phyloP scores from a whole-genome alignment of 2,888 invertebrate species.

The Thymelicus lineola region DNA sequence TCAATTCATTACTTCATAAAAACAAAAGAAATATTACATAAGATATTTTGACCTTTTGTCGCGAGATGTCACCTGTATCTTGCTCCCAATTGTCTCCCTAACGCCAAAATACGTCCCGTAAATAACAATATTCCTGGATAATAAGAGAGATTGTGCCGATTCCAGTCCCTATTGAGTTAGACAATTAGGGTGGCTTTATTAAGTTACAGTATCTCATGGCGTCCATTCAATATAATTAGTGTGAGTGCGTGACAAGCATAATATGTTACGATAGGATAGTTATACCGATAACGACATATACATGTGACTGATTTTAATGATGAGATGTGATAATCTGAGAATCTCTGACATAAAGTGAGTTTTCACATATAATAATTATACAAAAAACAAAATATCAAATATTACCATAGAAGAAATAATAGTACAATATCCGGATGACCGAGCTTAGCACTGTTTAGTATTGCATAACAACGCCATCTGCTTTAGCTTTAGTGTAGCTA shows the following conservation, averaged over 20 bases:
- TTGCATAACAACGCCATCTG: too few species aligned
- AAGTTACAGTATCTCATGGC: conserved; percentile 35
- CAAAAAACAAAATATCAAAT: too few species aligned
- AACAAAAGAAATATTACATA: not conserved
- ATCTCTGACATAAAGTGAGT: too few species aligned
- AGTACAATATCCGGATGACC: too few species aligned
- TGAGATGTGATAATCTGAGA: too few species aligned
- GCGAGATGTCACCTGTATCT: conserved; percentile 33
- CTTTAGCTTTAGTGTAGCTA: too few species aligned
- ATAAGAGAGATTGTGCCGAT: conserved; percentile 36
- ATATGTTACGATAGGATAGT: conserved; percentile 10
- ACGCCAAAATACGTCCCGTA: conserved; percentile 27
- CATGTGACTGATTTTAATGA: too few species aligned
- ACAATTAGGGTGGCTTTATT: conserved; percentile 37
- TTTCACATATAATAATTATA: too few species aligned
- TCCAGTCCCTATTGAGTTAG: conserved; percentile 38
- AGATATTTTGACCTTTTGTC: conserved; percentile 22
- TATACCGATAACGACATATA: not conserved
- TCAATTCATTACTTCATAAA: not conserved
- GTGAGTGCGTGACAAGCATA: conserved; percentile 30
- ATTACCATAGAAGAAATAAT: too few species aligned
- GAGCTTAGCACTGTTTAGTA: too few species aligned
- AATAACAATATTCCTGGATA: conserved; percentile 37
- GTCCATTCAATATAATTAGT: conserved; percentile 37
- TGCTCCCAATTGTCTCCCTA: conserved; percentile 24